Percentiles rank a stretch among this genome's conserved stretches.
phyloP scores from a whole-genome alignment of 2,797 vertebrate species.

The Odontamblyopus rebecca region DNA sequence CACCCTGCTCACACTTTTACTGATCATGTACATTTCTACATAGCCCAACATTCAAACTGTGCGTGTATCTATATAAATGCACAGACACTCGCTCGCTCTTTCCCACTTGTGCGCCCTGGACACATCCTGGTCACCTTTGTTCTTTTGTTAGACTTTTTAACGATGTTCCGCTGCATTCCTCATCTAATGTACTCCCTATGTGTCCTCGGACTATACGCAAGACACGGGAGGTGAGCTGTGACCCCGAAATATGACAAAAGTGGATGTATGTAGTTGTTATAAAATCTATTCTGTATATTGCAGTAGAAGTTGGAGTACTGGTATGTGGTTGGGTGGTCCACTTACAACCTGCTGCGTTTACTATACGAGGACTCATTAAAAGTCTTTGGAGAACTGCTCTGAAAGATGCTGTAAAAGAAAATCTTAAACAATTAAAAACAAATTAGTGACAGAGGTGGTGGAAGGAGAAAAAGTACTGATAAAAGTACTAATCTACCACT shows the following conservation, averaged over 20 bases:
- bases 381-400: conserved; percentile 48
- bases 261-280: not conserved
- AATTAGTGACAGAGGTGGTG: conserved; percentile 10
- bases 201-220: conserved; percentile 52
- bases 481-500: not conserved
- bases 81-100: conserved; percentile 21
- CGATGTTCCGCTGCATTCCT: conserved; percentile 84
- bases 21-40: not conserved
- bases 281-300: not conserved
- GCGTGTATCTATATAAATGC: conserved; percentile 9
- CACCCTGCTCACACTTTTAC: not conserved
- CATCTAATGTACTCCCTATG: conserved; percentile 79
- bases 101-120: conserved; percentile 51
- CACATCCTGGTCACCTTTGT: conserved; percentile 76
- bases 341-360: conserved; percentile 61
- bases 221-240: conserved; percentile 22
- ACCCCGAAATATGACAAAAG: conserved; percentile 5
- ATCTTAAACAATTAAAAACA: conserved; percentile 38
- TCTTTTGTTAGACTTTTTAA: conserved; percentile 81
- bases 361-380: conserved; percentile 55
- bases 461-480: not conserved
- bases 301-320: too few species aligned
- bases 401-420: conserved; percentile 36
- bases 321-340: conserved; percentile 55
- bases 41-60: not conserved